Evolutionary conservation across 37 sponge, comb jelly and placozoan genomes (phyloP), one percentile per base, ranked within the genome.

Genomic region (Ianthella basta): DNA sequence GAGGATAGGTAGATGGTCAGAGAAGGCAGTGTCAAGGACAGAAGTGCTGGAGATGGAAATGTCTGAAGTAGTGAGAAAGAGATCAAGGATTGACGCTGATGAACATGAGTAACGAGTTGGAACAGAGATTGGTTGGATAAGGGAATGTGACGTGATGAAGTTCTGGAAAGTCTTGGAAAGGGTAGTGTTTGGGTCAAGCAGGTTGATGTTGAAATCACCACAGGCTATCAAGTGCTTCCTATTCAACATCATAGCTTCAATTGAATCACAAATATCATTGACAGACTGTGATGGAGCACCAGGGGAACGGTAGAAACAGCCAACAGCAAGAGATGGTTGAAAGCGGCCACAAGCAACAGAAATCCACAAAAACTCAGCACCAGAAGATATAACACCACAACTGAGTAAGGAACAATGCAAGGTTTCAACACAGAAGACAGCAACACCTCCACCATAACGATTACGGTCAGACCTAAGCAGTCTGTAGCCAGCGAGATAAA

Each of bases 121-220:
- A 29, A 44, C 41, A 41, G 33, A 23, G 21, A 41, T 44, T 8
- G 77, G 77, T 14, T 44, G 77, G 41, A 41, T 38, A n/a, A 74
- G 77, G 13, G 77, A 74, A 38, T 44, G 77, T n/a, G 77, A 41
- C 23, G 77, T 74, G 38, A 41, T 78, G 29, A 55, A 41, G n/a
- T 44, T 34, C 23, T 38, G 77, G 32, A 74, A 41, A 12, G 77
- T 15, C 53, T 41, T 18, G 38, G 77, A 74, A 41, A 74, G 37
- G 13, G 77, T 23, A 8, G 21, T 38, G 32, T 5, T 64, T 30
- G 27, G 70, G 27, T 64, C 66, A 24, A 64, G 27, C 66, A 64
- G 66, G n/a, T 64, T 64, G 66, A 64, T 64, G 23, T 64, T 64
- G 27, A 64, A 64, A 64, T 64, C 66, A 64, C 66, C 66, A 64